Conservation (phyloP, 1,140 invertebrate species). For the Pectinophora gossypiella region DNA sequence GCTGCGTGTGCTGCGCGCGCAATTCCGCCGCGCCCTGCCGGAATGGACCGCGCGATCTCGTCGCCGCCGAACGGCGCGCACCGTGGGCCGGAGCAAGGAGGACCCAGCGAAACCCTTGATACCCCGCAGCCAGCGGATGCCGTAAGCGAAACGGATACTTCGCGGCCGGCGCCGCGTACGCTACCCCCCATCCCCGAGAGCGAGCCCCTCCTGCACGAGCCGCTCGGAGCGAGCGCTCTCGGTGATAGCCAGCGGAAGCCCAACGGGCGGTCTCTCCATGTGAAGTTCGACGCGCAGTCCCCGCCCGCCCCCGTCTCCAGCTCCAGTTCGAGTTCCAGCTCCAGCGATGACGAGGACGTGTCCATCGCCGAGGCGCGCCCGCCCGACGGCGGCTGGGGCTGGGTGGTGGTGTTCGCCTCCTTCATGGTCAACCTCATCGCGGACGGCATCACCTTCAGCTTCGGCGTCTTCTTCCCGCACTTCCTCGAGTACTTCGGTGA, state of each 20-base stretch:
- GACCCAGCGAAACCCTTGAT: constrained; percentile 58
- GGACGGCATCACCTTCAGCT: constrained; percentile 92
- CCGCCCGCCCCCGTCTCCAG: constrained; percentile 64
- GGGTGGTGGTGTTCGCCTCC: constrained; percentile 89
- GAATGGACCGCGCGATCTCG: constrained; percentile 65
- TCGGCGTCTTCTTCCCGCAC: constrained; percentile 89
- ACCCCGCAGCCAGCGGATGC: constrained; percentile 39
- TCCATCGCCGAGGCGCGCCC: constrained; percentile 80
- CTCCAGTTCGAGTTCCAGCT: constrained; percentile 69
- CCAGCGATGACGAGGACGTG: constrained; percentile 78
- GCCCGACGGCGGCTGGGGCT: constrained; percentile 87
- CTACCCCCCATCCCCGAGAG: constrained; percentile 56
- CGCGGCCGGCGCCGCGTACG: constrained; percentile 50
- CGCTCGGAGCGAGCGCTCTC: constrained; percentile 27
- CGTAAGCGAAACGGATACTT: constrained; percentile 53
- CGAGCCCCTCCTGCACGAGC: constrained; percentile 49
- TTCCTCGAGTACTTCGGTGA: constrained; percentile 87
- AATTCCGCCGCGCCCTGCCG: constrained; percentile 55
- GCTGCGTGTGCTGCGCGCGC: constrained; percentile 60
- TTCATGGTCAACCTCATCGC: constrained; percentile 95
- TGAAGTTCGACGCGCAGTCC: constrained; percentile 77
- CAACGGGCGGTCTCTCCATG: constrained; percentile 71
- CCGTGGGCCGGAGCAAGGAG: constrained; percentile 63
- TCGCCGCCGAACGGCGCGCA: constrained; percentile 56
- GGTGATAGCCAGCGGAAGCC: constrained; percentile 34